Conservation (phyloP, 2,797 vertebrate genomes). For the Champsocephalus esox region DNA sequence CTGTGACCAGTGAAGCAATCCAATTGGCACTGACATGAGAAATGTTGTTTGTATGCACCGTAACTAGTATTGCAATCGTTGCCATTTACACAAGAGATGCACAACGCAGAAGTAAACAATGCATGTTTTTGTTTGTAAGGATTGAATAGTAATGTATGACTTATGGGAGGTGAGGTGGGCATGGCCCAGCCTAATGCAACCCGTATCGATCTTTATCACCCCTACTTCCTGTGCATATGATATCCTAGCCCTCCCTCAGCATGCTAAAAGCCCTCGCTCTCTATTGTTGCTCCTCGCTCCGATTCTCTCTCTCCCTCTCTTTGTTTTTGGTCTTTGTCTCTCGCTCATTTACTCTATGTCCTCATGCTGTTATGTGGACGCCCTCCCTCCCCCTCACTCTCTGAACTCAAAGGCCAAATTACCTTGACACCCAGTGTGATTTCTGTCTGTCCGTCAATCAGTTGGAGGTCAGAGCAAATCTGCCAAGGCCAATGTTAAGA, state of each 20-base stretch:
- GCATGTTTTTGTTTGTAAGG: slow-evolving; percentile 47
- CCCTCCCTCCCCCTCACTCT: neutral
- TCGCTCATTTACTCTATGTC: slow-evolving; percentile 1
- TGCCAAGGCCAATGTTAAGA: slow-evolving; percentile 45
- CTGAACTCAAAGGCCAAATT: slow-evolving; percentile 50
- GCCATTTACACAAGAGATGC: neutral
- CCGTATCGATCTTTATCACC: slow-evolving; percentile 80
- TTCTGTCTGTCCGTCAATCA: slow-evolving; percentile 44
- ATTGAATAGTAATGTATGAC: slow-evolving; percentile 54
- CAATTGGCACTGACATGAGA: neutral
- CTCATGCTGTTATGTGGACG: slow-evolving; percentile 13
- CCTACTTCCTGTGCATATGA: slow-evolving; percentile 79
- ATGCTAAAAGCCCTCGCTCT: slow-evolving; percentile 69
- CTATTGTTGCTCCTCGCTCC: slow-evolving; percentile 41
- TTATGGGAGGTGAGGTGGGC: slow-evolving; percentile 48
- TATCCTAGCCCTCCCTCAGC: slow-evolving; percentile 67
- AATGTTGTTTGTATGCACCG: neutral
- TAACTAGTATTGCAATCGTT: neutral
- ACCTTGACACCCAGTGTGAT: slow-evolving; percentile 41
- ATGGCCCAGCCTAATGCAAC: slow-evolving; percentile 72
- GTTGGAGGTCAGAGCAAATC: slow-evolving; percentile 58
- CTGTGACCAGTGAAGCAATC: slow-evolving; percentile 17
- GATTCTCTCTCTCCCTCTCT: neutral
- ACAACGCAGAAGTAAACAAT: neutral
- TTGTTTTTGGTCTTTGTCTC: slow-evolving; percentile 3